Conservation (phyloP, 2,113 vertebrate species). For the Labeo catla region DNA sequence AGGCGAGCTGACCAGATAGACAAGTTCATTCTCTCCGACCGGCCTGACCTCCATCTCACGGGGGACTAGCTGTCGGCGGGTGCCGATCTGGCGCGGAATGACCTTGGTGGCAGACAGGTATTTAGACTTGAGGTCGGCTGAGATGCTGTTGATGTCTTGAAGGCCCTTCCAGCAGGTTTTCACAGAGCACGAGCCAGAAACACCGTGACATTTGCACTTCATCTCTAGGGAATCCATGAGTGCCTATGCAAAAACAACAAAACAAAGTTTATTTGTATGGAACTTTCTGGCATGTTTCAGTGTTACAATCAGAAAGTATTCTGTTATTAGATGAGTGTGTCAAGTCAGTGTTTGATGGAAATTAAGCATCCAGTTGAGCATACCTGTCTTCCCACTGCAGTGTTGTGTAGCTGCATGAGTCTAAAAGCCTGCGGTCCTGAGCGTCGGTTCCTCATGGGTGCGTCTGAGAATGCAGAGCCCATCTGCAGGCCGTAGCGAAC, state of each 20-base stretch:
- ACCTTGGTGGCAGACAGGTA: conserved; percentile 79
- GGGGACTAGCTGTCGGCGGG: conserved; percentile 73
- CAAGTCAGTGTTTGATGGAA: not conserved
- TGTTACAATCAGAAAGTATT: not conserved
- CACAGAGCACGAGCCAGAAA: conserved; percentile 81
- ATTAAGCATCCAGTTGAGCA: not conserved
- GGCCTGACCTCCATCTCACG: conserved; percentile 71
- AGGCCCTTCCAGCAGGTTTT: conserved; percentile 83
- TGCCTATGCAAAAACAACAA: conserved; percentile 60
- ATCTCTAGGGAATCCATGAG: conserved; percentile 76
- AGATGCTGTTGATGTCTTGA: conserved; percentile 68
- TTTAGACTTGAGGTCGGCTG: conserved; percentile 76
- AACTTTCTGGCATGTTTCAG: not conserved
- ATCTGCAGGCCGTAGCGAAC: conserved; percentile 78
- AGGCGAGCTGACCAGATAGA: conserved; percentile 76
- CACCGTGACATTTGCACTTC: conserved; percentile 80
- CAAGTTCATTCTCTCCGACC: conserved; percentile 72
- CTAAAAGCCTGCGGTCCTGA: conserved; percentile 58
- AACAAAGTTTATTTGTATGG: not conserved
- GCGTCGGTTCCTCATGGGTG: conserved; percentile 66
- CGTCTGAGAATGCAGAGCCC: conserved; percentile 75
- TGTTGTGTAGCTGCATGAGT: conserved; percentile 78
- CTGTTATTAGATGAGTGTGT: not conserved
- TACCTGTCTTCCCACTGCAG: conserved; percentile 74
- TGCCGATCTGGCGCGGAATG: conserved; percentile 70